phyloP scores from a whole-genome alignment of 2,113 vertebrate species.

The Numida meleagris region DNA sequence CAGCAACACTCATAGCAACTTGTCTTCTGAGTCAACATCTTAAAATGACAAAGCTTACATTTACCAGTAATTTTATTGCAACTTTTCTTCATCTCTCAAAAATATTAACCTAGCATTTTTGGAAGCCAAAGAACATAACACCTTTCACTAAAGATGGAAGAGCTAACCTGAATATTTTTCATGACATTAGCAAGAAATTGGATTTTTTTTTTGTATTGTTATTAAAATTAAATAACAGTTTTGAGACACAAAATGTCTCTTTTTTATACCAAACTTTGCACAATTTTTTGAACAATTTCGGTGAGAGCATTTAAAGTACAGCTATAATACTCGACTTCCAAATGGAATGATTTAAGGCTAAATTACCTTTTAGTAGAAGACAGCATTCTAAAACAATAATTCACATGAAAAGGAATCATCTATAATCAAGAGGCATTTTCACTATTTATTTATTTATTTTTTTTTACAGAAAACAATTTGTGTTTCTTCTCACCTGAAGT shows the following conservation, averaged over 20 bases:
- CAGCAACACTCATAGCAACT: rapidly evolving
- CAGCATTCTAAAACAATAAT: not conserved
- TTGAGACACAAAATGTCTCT: not conserved
- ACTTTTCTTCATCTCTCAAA: not conserved
- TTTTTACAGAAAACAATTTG: not conserved
- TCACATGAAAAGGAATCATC: not conserved
- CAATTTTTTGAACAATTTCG: not conserved
- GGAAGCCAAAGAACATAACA: not conserved
- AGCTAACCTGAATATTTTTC: not conserved
- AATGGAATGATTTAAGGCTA: not conserved
- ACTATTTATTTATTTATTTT: not conserved
- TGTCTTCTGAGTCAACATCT: not conserved
- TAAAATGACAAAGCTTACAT: not conserved
- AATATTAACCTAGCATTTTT: not conserved
- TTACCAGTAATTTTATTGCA: not conserved
- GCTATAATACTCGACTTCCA: not conserved
- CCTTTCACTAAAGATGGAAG: not conserved
- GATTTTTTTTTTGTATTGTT: not conserved
- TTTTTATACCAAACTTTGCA: not conserved
- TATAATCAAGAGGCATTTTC: slow-evolving; percentile 5
- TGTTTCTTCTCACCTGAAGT: slow-evolving; percentile 86
- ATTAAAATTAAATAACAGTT: not conserved
- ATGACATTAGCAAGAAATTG: not conserved
- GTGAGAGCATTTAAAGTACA: not conserved
- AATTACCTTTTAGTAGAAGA: not conserved